Evolutionary conservation across 2,797 vertebrate species (phyloP).

Genomic region (Squalus acanthias): DNA sequence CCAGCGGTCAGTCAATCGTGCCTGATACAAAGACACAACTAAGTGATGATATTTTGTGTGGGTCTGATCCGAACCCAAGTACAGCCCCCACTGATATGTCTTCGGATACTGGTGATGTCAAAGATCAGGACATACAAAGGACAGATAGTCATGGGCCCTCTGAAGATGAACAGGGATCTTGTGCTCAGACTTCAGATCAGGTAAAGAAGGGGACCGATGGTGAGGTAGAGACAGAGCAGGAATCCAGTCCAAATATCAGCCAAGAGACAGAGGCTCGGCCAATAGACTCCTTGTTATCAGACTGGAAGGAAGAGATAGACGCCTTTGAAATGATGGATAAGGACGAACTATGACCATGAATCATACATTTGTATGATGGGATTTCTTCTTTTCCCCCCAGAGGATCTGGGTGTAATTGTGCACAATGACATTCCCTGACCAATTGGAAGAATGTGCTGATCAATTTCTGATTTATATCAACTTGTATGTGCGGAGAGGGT

Average conservation of each 20-base stretch:
- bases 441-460: background rate
- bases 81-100: background rate
- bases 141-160: conserved; percentile 46
- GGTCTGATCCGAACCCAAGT: conserved; percentile 44
- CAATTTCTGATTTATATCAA: conserved; percentile 48
- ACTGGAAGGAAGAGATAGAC: conserved; percentile 98
- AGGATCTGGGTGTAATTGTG: background rate
- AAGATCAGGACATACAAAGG: conserved; percentile 48
- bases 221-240: conserved; percentile 58
- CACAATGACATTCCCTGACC: conserved; percentile 17
- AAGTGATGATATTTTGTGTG: background rate
- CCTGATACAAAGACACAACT: background rate
- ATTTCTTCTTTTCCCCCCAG: background rate
- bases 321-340: conserved; percentile 98
- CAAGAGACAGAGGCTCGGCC: conserved; percentile 68
- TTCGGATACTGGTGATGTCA: conserved; percentile 43
- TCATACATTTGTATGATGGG: background rate
- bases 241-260: conserved; percentile 52
- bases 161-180: conserved; percentile 43
- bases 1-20: background rate
- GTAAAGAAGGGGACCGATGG: conserved; percentile 52
- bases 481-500: conserved; percentile 45
- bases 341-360: conserved; percentile 86
- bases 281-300: conserved; percentile 84
- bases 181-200: conserved; percentile 42